Evolutionary conservation across 2,113 vertebrate species (phyloP).

Genomic region (Apistogramma diplotaenia): DNA sequence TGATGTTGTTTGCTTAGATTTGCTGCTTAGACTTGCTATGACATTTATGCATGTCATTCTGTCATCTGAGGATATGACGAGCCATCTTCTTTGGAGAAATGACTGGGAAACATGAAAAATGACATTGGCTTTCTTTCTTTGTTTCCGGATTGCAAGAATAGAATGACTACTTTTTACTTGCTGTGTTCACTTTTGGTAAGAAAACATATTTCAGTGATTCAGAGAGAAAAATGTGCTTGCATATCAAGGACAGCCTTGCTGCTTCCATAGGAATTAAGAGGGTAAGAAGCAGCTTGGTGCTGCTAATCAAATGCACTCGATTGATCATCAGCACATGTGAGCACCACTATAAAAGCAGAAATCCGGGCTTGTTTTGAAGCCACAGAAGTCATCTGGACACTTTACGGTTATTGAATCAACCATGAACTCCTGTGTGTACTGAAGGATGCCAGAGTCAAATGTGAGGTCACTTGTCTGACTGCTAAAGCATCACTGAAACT

Average conservation of each 20-base stretch:
- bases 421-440: rapidly evolving
- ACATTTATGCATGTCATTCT: too few relatives aligned
- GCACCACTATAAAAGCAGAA: neutral
- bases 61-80: neutral
- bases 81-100: neutral
- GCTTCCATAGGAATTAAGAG: too few relatives aligned
- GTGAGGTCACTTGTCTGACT: neutral
- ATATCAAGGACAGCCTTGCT: neutral
- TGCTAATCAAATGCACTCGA: neutral
- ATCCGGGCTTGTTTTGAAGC: neutral
- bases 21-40: too few relatives aligned
- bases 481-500: neutral
- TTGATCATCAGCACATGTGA: neutral
- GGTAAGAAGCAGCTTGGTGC: too few relatives aligned
- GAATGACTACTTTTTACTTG: neutral
- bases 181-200: neutral
- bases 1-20: too few relatives aligned
- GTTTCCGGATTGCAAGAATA: neutral
- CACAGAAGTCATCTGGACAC: neutral
- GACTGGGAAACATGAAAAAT: neutral
- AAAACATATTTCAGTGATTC: neutral
- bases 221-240: neutral
- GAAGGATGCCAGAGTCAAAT: neutral
- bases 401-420: neutral
- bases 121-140: neutral